A percentile compares a stretch with the other conserved stretches of the same genome.
phyloP scores from a whole-genome alignment of 2,797 vertebrate species.

The Nothura maculosa region DNA sequence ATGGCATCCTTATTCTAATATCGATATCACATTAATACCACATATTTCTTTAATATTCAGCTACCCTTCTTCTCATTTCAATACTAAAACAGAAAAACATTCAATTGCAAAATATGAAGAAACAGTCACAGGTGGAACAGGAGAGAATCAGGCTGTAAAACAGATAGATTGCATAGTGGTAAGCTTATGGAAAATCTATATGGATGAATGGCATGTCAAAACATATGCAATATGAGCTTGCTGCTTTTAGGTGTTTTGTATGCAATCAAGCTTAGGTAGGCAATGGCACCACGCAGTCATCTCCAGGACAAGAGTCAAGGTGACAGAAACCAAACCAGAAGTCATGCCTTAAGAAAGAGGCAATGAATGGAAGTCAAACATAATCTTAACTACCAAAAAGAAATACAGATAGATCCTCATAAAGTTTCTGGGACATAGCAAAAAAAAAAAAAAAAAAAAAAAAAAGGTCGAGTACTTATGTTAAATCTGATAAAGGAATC shows the following conservation, averaged over 20 bases:
- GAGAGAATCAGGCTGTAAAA: conserved; percentile 31
- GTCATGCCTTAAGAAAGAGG: background rate
- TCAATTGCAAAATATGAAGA: background rate
- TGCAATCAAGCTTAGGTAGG: conserved; percentile 3
- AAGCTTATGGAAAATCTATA: conserved; percentile 36
- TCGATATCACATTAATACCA: background rate
- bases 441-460: too few species aligned
- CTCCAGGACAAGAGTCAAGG: background rate
- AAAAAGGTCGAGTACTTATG: background rate
- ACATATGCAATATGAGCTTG: background rate
- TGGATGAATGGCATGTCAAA: background rate
- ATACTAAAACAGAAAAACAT: background rate
- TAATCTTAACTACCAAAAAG: background rate
- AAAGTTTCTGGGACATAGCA: background rate
- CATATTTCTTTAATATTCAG: background rate
- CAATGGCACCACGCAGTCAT: background rate
- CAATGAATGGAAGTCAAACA: background rate
- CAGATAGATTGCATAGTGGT: background rate
- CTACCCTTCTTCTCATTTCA: background rate
- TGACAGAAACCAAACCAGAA: conserved; percentile 11
- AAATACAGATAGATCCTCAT: background rate
- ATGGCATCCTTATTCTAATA: background rate
- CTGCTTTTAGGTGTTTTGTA: conserved; percentile 2
- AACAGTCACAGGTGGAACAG: background rate
- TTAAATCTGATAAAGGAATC: background rate